A percentile compares a stretch with the other conserved stretches of the same genome.
Evolutionary conservation across 2,113 vertebrate species (phyloP).

Genomic region (Mesitornis unicolor): DNA sequence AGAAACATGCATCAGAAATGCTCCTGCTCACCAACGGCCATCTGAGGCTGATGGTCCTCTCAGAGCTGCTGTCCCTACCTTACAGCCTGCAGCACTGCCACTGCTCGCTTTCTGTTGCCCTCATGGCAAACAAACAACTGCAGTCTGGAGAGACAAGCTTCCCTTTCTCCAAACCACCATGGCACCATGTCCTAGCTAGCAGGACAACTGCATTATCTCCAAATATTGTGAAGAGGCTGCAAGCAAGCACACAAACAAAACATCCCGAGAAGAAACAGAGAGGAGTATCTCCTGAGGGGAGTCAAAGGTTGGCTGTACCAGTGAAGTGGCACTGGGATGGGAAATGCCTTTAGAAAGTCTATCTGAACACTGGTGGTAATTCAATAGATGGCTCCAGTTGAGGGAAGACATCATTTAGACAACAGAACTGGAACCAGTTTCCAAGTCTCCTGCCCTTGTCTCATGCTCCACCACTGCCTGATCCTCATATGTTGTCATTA

Average conservation of each 20-base stretch:
- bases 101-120: not conserved
- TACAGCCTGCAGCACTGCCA: not conserved
- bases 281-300: not conserved
- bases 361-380: not conserved
- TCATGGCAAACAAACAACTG: not conserved
- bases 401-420: not conserved
- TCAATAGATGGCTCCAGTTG: not conserved
- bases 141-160: not conserved
- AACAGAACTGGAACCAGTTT: not conserved
- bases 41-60: not conserved
- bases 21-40: not conserved
- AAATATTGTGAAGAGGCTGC: not conserved
- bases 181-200: not conserved
- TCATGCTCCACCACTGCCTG: not conserved
- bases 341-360: not conserved
- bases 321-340: not conserved
- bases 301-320: not conserved
- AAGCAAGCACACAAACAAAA: not conserved
- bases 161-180: not conserved
- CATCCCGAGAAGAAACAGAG: not conserved
- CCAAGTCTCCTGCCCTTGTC: not conserved
- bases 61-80: not conserved
- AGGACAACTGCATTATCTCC: not conserved
- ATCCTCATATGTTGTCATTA: not conserved
- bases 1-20: not conserved